Evolutionary conservation across 2,888 invertebrate species (phyloP).

Genomic region (Hyles lineata): DNA sequence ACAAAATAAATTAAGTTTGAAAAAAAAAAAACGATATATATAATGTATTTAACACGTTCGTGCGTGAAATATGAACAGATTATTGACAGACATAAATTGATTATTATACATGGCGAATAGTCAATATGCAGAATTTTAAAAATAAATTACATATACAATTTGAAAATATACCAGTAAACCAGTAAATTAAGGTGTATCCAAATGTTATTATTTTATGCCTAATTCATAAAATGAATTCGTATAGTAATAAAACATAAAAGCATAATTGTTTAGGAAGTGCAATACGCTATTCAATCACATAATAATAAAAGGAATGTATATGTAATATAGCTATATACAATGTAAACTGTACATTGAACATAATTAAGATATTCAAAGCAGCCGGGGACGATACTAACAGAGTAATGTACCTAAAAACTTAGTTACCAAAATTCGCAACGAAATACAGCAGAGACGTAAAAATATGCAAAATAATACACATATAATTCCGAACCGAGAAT

Average conservation of each 20-base stretch:
- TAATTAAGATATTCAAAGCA: neutral
- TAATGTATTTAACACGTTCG: neutral
- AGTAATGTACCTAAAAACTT: neutral
- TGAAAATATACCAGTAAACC: too few species aligned
- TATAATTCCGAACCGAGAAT: too few species aligned
- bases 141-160: too few species aligned
- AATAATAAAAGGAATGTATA: neutral
- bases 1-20: neutral
- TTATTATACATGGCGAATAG: neutral
- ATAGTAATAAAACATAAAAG: too few species aligned
- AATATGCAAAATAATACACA: neutral
- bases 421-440: neutral
- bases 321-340: neutral
- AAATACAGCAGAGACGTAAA: neutral
- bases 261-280: too few species aligned
- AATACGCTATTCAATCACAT: too few species aligned
- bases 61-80: neutral
- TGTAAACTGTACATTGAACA: neutral
- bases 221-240: neutral
- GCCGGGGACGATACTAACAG: neutral
- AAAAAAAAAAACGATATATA: neutral
- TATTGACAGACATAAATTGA: neutral
- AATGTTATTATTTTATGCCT: neutral
- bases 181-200: too few species aligned
- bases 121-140: neutral